A percentile compares a stretch with the other conserved stretches of the same genome.
These are phyloP conservation scores for Pimephales promelas DNA, from an alignment of 2,113 vertebrate genomes.

Conservation along the genomic window DNA sequence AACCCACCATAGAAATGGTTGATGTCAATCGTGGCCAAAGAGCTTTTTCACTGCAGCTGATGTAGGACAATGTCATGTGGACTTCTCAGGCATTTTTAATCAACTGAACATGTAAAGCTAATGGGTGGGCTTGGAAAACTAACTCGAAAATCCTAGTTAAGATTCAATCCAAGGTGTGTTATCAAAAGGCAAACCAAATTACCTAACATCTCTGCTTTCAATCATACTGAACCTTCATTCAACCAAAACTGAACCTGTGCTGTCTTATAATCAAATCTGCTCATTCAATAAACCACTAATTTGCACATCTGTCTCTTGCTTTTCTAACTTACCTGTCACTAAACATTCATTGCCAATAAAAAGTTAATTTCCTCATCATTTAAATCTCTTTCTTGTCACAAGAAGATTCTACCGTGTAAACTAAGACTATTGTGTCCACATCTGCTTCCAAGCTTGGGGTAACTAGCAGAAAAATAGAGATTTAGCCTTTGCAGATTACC, in stretches of 20 bases:
- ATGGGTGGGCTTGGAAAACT: conserved; percentile 29
- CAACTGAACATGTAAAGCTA: conserved; percentile 19
- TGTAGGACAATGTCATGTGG: background rate
- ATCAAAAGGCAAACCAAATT: background rate
- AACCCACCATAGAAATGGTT: conserved; percentile 2
- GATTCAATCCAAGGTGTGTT: conserved; percentile 28
- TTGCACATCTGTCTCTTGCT: background rate
- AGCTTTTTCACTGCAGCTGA: conserved; percentile 26
- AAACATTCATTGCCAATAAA: background rate
- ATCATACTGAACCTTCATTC: background rate
- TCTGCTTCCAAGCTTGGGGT: conserved; percentile 51
- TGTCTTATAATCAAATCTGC: background rate
- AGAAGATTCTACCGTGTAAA: conserved; percentile 17
- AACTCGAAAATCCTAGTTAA: conserved; percentile 10
- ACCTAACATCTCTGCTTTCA: background rate
- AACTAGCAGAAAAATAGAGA: conserved; percentile 46
- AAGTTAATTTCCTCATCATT: background rate
- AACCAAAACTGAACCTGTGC: conserved; percentile 6
- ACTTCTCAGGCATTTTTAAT: background rate
- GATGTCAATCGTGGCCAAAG: conserved; percentile 9
- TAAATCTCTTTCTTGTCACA: conserved; percentile 21
- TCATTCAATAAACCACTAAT: background rate
- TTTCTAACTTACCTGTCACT: conserved; percentile 3
- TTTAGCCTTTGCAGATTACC: conserved; percentile 58
- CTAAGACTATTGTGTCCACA: conserved; percentile 40